These are phyloP conservation scores for Lepidurus arcticus DNA, from an alignment of 1,140 invertebrate species.

Conservation along the genomic window DNA sequence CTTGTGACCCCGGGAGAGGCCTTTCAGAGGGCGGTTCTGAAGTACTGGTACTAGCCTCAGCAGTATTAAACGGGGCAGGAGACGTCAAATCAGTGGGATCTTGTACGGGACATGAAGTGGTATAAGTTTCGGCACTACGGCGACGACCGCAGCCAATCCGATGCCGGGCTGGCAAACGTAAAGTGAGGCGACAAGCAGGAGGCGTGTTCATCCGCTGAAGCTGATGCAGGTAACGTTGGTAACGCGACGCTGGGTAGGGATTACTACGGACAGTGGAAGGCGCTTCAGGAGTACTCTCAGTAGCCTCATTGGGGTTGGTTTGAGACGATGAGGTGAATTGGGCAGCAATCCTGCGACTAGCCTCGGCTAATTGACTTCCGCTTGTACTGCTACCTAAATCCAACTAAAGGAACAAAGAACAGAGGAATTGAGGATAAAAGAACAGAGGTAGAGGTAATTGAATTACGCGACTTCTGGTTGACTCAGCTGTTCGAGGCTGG, in stretches of 20 bases:
- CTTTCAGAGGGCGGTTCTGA: not conserved
- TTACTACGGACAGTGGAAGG: not conserved
- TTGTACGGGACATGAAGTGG: not conserved
- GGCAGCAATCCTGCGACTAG: not conserved
- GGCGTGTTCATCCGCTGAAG: not conserved
- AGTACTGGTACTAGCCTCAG: not conserved
- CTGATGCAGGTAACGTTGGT: not conserved
- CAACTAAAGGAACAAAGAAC: not conserved
- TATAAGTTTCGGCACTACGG: not conserved
- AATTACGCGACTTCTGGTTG: not conserved
- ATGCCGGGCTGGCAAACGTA: not conserved
- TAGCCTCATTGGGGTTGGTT: not conserved
- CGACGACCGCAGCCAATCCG: conserved; percentile 11
- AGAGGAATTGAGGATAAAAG: not conserved
- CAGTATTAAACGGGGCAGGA: not conserved
- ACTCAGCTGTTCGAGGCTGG: not conserved
- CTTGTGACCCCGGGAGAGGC: not conserved
- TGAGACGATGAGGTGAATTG: not conserved
- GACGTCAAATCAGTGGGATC: not conserved
- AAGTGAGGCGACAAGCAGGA: not conserved
- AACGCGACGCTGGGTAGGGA: not conserved
- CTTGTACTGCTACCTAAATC: not conserved
- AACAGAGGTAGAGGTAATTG: not conserved
- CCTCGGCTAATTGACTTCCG: not conserved
- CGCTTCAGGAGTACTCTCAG: not conserved